Evolutionary conservation across 1,140 invertebrate species (phyloP).

Genomic region (Bombus waltoni): DNA sequence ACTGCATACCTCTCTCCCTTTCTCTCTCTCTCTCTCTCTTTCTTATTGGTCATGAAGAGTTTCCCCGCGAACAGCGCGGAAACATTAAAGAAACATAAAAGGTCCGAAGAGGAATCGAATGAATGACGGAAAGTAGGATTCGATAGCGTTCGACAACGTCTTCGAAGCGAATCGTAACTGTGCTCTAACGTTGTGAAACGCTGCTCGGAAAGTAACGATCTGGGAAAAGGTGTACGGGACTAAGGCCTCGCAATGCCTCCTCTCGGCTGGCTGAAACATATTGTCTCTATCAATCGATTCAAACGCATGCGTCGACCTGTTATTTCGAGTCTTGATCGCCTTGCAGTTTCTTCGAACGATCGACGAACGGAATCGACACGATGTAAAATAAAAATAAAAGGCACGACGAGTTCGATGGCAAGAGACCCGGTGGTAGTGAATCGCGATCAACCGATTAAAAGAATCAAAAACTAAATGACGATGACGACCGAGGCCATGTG

Average conservation of each 20-base stretch:
- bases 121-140: conserved; percentile 29
- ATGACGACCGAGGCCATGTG: conserved; percentile 78
- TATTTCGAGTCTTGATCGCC: conserved; percentile 51
- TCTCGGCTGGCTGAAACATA: conserved; percentile 81
- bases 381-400: background rate
- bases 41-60: conserved; percentile 75
- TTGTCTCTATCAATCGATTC: conserved; percentile 76
- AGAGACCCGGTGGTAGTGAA: background rate
- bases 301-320: conserved; percentile 42
- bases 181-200: conserved; percentile 73
- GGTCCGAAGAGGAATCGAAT: conserved; percentile 26
- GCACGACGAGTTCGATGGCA: background rate
- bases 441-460: conserved; percentile 1
- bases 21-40: conserved; percentile 66
- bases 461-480: conserved; percentile 54
- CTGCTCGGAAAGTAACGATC: conserved; percentile 44
- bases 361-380: background rate
- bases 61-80: conserved; percentile 75
- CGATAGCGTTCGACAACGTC: conserved; percentile 61
- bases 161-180: background rate
- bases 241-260: conserved; percentile 82
- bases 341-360: conserved; percentile 30
- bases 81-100: conserved; percentile 64
- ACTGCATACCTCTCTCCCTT: conserved; percentile 82
- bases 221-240: conserved; percentile 71